These are phyloP conservation scores for Chiloscyllium plagiosum DNA, from an alignment of 2,113 vertebrate genomes.

Conservation along the genomic window DNA sequence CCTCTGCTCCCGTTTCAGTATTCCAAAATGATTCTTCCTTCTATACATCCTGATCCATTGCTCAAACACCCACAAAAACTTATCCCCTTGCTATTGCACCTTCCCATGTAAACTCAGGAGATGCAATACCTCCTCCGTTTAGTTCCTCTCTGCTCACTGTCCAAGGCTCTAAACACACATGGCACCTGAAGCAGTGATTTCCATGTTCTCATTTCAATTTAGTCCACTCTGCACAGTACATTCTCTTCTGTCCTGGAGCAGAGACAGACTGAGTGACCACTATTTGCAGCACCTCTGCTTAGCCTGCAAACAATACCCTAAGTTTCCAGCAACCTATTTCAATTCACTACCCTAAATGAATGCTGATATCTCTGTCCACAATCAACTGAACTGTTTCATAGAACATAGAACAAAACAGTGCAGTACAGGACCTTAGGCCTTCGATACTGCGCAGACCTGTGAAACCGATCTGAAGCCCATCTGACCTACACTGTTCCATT, in stretches of 20 bases:
- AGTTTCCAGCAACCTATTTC: not conserved
- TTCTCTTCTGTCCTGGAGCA: not conserved
- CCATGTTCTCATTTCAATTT: not conserved
- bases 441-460: too few relatives aligned
- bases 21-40: too few relatives aligned
- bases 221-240: not conserved
- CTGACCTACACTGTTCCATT: too few relatives aligned
- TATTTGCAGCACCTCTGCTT: not conserved
- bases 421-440: too few relatives aligned
- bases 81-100: too few relatives aligned
- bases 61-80: too few relatives aligned
- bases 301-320: too few relatives aligned
- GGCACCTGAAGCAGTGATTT: not conserved
- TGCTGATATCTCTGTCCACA: not conserved
- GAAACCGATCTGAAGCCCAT: too few relatives aligned
- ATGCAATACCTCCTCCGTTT: not conserved
- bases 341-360: not conserved
- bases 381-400: not conserved
- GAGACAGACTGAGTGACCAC: not conserved
- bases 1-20: too few relatives aligned
- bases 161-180: not conserved
- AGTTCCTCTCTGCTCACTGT: not conserved
- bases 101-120: not conserved
- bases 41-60: too few relatives aligned
- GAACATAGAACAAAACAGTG: too few relatives aligned